A percentile compares a stretch with the other conserved stretches of the same genome.
Conservation (phyloP, 2,113 vertebrate species). For the Gorsachius goisagi region DNA sequence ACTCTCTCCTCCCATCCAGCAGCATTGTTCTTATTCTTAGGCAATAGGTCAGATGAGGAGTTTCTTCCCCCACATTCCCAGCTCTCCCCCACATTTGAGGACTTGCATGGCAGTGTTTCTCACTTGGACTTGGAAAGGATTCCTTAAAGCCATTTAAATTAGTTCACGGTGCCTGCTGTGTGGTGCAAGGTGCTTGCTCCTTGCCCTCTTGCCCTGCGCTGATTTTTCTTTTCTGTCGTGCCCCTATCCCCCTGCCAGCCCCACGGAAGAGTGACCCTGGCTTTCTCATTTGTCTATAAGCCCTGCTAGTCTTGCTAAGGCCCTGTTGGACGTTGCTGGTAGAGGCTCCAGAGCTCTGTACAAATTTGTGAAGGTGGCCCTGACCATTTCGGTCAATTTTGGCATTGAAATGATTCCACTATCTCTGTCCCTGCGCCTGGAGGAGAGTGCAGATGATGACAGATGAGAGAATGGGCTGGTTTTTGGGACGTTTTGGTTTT, state of each 20-base stretch:
- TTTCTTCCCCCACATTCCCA: not conserved
- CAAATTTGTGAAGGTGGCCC: not conserved
- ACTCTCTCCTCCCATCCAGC: not conserved
- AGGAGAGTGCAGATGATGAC: not conserved
- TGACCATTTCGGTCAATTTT: not conserved
- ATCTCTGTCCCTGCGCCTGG: not conserved
- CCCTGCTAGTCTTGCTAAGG: not conserved
- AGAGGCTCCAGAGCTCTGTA: not conserved
- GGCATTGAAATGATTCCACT: not conserved
- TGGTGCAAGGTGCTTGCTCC: not conserved
- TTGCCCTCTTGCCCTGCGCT: not conserved
- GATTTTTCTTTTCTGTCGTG: not conserved
- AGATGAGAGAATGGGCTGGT: not conserved
- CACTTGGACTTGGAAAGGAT: not conserved
- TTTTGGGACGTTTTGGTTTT: not conserved
- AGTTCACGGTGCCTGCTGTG: not conserved
- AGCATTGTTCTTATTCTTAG: not conserved
- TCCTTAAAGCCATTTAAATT: not conserved
- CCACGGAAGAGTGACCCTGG: not conserved
- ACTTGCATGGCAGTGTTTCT: not conserved
- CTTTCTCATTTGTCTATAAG: accelerated
- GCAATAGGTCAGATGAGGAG: conserved; percentile 20
- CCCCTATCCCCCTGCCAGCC: not conserved
- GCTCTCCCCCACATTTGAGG: not conserved
- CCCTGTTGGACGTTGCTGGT: not conserved